Conservation (phyloP, 2,888 invertebrate genomes). For the Apamea monoglypha region DNA sequence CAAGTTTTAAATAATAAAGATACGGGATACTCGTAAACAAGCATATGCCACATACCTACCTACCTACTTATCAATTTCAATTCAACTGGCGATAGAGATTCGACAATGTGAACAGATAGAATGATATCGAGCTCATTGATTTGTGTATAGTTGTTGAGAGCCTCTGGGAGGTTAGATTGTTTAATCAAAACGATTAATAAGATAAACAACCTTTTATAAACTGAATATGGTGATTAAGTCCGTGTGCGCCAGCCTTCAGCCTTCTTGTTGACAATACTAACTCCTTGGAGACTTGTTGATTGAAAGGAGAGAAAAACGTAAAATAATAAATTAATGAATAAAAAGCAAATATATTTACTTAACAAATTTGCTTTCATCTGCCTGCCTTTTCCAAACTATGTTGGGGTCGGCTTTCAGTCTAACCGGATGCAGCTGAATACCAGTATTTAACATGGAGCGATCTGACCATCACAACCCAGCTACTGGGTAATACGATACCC, state of each 20-base stretch:
- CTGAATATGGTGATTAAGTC: not conserved
- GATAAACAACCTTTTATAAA: not conserved
- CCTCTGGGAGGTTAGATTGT: conserved; percentile 52
- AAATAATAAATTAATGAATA: not conserved
- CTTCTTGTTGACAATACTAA: not conserved
- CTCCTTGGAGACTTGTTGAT: not conserved
- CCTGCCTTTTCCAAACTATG: no score
- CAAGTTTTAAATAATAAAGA: conserved; percentile 87
- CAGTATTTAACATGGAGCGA: no score
- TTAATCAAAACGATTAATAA: not conserved
- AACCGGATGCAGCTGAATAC: no score
- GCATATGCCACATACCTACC: conserved; percentile 88
- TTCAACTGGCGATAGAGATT: conserved; percentile 80
- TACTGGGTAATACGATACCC: no score
- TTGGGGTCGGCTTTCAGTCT: no score
- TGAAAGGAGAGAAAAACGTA: not conserved
- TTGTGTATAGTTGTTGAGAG: conserved; percentile 39
- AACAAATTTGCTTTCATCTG: not conserved
- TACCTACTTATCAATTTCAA: conserved; percentile 87
- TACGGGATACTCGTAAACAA: conserved; percentile 84
- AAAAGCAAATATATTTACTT: not conserved
- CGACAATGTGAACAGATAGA: conserved; percentile 43
- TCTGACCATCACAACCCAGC: no score
- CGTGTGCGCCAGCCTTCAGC: not conserved
- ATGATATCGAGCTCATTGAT: conserved; percentile 19